phyloP scores from a whole-genome alignment of 2,888 invertebrate genomes.

The Mayetiola destructor region DNA sequence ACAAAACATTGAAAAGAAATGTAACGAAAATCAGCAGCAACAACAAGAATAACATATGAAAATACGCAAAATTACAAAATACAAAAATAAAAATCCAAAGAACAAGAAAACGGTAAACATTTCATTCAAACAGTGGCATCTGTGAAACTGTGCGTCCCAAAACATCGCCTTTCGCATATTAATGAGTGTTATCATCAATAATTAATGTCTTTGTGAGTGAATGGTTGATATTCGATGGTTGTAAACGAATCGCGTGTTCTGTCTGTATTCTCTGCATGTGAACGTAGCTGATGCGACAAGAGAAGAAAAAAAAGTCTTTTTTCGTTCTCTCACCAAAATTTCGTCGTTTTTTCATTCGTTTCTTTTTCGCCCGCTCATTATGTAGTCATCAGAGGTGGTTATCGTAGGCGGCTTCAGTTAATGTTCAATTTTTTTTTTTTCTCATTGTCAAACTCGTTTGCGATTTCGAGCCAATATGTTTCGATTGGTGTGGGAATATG shows the following conservation, averaged over 20 bases:
- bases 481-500: slow-evolving; percentile 6
- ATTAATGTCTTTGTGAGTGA: slow-evolving; percentile 14
- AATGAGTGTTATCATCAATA: slow-evolving; percentile 16
- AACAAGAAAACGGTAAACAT: slow-evolving; percentile 6
- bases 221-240: slow-evolving; percentile 10
- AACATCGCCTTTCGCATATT: slow-evolving; percentile 16
- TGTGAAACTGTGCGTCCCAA: slow-evolving; percentile 14
- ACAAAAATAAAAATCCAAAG: background rate
- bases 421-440: background rate
- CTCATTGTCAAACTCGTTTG: background rate
- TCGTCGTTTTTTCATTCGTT: background rate
- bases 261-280: background rate
- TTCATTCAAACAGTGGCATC: slow-evolving; percentile 15
- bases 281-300: background rate
- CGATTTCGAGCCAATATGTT: no score
- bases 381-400: slow-evolving; percentile 8
- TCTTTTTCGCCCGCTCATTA: slow-evolving; percentile 2
- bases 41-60: background rate
- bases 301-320: slow-evolving; percentile 16
- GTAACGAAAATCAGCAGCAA: background rate
- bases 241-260: slow-evolving; percentile 10
- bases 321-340: no score
- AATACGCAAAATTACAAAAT: background rate
- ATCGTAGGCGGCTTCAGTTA: slow-evolving; percentile 10
- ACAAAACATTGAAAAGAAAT: background rate